phyloP scores from a whole-genome alignment of 2,797 vertebrate species.

The Pangasius mekongensis region DNA sequence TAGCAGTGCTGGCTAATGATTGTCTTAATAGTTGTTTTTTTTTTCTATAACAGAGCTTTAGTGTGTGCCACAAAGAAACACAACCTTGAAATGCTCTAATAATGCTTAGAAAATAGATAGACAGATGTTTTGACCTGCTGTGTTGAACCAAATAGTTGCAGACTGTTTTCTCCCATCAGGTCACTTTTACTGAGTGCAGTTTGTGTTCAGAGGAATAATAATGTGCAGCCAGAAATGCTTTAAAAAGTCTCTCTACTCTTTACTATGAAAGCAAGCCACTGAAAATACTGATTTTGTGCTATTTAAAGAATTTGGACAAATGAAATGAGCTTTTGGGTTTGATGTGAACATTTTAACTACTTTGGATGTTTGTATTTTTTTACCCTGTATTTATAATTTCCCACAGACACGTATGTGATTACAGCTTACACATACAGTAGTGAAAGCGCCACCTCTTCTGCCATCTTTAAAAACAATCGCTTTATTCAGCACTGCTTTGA shows the following conservation, averaged over 20 bases:
- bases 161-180: not conserved
- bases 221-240: not conserved
- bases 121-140: not conserved
- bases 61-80: not conserved
- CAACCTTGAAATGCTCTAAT: not conserved
- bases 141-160: not conserved
- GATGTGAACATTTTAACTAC: not conserved
- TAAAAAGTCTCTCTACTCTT: not conserved
- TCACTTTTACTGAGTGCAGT: not conserved
- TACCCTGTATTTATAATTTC: not conserved
- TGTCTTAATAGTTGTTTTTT: not conserved
- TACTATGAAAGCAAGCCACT: not conserved
- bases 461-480: not conserved
- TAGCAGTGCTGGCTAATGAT: conserved; percentile 1
- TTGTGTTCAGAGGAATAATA: not conserved
- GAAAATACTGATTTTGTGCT: not conserved
- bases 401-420: not conserved
- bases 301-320: not conserved
- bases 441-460: not conserved
- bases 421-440: not conserved
- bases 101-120: not conserved
- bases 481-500: not conserved
- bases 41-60: not conserved
- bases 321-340: not conserved
- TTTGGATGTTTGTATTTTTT: not conserved